phyloP scores from a whole-genome alignment of 2,797 vertebrate species.

The Vireo griseus region DNA sequence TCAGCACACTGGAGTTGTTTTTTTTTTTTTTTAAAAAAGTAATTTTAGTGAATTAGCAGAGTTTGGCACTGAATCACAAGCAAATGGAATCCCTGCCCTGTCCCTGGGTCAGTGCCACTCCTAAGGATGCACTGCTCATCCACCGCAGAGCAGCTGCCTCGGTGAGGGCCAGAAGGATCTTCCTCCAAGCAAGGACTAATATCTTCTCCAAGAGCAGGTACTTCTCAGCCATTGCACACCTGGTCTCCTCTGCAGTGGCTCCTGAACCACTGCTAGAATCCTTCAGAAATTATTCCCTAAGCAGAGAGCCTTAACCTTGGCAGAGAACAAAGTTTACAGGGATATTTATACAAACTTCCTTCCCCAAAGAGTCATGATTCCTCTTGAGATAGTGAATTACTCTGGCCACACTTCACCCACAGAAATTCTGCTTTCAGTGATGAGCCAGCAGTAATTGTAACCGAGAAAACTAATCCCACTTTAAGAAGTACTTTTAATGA shows the following conservation, averaged over 20 bases:
- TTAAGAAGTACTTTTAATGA: neutral
- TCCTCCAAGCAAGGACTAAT: neutral
- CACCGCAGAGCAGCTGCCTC: neutral
- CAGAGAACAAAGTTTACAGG: neutral
- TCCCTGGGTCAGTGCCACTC: neutral
- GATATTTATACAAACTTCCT: neutral
- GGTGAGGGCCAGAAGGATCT: neutral
- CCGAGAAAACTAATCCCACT: neutral
- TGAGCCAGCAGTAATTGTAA: neutral
- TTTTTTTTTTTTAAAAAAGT: too few relatives aligned
- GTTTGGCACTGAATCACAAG: neutral
- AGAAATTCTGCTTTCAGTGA: neutral
- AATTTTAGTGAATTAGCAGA: neutral
- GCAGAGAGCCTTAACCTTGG: neutral
- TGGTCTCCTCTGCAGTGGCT: accelerated
- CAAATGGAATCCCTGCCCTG: neutral
- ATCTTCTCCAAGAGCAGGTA: neutral
- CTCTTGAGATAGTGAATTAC: neutral
- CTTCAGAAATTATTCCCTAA: accelerated
- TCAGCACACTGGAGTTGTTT: neutral
- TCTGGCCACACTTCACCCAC: neutral
- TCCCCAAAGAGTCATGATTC: neutral
- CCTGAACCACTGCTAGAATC: neutral
- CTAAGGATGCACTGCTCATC: neutral
- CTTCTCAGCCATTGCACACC: neutral